Evolutionary conservation across 2,113 vertebrate species (phyloP), one percentile per base, ranked within the genome.

Genomic region (Microtus richardsoni): DNA sequence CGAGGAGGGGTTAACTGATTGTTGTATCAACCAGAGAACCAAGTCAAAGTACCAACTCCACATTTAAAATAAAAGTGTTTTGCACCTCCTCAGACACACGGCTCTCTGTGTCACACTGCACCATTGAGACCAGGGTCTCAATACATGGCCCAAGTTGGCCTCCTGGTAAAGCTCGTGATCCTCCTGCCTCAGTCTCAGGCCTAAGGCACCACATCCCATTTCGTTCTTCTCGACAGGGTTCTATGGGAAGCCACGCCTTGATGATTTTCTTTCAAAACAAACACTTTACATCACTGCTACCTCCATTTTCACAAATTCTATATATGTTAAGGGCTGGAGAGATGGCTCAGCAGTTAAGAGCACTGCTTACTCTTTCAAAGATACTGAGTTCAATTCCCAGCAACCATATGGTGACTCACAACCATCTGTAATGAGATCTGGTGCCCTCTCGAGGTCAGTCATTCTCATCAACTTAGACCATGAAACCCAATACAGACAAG

Each of bases 251-350:
- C 36, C 82, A 87, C 88, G n/a, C 73, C 64, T 82, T 30, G 9
- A 36, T 1, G 33, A 4, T 95, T 93, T 96, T 74, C 87, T 62
- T 92, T 26, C 52, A 90, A 96, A 89, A 91, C 49, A 75, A 97
- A 83, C 92, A 64, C 83, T 60, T 66, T 68, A 75, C 24, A 82
- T 39, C 30, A 83, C n/a, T 85, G 49, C 74, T 19, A 58, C 62
- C 22, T 88, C 54, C 85, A 77, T 73, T 75, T 66, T 62, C n/a
- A 93, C 24, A 92, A 91, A 89, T 70, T 68, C 68, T 60, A 24
- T 82, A 24, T 13, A 58, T 14, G 58, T 58, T 39, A 80, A n/a
- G 58, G 58, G 58, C 58, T 58, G 58, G 58, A 58, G 58, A 58
- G 58, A 58, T 58, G 17, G 58, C 58, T 58, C 58, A 58, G 58